Evolutionary conservation across 1,140 invertebrate genomes (phyloP), one percentile per base, ranked within the genome.

Genomic region (Episyrphus balteatus): DNA sequence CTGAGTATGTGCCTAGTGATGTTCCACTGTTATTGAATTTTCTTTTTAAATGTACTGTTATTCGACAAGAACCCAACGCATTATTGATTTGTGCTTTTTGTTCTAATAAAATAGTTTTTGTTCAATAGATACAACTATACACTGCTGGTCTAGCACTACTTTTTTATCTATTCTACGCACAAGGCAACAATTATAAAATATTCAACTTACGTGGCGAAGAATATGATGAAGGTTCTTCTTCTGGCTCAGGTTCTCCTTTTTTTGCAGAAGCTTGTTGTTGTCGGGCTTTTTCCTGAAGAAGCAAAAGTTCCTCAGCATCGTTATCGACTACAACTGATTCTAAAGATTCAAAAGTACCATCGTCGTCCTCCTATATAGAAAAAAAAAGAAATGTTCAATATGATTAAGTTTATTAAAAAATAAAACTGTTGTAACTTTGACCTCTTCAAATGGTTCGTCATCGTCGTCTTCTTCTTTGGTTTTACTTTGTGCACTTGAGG

Each of bases 291-390:
- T 54, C 44, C 41, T 55, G 52, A n/a, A 55, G 30, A 41, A 52
- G 41, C 31, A 53, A 18, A 15, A 62, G 53, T 41, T 58, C 61
- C 3, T 70, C 69, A 15, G 62, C 61, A 45, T 68, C 62, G 43
- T 68, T 66, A 26, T 66, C 65, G 6, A 61, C 62, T 41, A 41
- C 60, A 14, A 67, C 64, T 41, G 69, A 58, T 48, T 70, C 64
- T 0, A 59, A 48, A 1, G 64, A 65, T 36, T 66, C 61, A 33
- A 66, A 62, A 12, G 51, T 55, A n/a, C 56, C 57, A 15, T 64
- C 58, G 31, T 63, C 51, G 10, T 48, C 44, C 5, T 43, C 48
- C 44, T 41, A 5, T 5, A 31, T 17, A n/a, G 34, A 37, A 44
- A 3, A 44, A 5, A 44, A 44, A 44, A 7, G 3, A 17, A 8